Conservation (phyloP, 2,888 invertebrate genomes). For the Pristionchus mayeri region DNA sequence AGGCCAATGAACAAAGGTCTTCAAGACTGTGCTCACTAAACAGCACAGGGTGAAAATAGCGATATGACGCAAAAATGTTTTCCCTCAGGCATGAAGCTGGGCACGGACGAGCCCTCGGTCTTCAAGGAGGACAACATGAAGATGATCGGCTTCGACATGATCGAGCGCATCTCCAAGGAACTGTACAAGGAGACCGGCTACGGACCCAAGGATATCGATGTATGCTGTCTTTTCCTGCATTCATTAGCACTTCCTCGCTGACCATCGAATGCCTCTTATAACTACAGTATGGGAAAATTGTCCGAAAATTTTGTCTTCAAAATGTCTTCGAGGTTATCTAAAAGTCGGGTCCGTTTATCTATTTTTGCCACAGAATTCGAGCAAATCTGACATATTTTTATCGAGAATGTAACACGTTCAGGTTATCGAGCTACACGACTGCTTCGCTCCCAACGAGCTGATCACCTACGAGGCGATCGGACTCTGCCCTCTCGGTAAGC, state of each 20-base stretch:
- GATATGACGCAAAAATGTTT: no score
- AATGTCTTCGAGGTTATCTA: no score
- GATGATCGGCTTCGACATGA: constrained; percentile 76
- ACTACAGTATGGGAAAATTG: no score
- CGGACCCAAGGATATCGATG: constrained; percentile 77
- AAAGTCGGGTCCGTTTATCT: no score
- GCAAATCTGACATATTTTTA: no score
- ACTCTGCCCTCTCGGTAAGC: constrained; percentile 82
- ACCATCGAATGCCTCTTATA: no score
- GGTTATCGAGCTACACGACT: constrained; percentile 92
- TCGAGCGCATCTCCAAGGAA: constrained; percentile 80
- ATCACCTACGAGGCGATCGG: constrained; percentile 97
- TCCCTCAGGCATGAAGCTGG: constrained; percentile 90
- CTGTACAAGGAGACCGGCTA: constrained; percentile 84
- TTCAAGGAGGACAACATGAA: constrained; percentile 86
- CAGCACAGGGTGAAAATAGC: no score
- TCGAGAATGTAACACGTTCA: constrained; percentile 16
- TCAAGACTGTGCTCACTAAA: no score
- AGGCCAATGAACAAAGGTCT: no score
- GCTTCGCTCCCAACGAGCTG: constrained; percentile 96
- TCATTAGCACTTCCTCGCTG: no score
- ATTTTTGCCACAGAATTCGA: no score
- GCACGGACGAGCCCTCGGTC: constrained; percentile 89
- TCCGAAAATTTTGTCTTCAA: no score
- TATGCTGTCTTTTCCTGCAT: not conserved